Evolutionary conservation across 1,140 invertebrate species (phyloP).

Genomic region (Augochlora pura): DNA sequence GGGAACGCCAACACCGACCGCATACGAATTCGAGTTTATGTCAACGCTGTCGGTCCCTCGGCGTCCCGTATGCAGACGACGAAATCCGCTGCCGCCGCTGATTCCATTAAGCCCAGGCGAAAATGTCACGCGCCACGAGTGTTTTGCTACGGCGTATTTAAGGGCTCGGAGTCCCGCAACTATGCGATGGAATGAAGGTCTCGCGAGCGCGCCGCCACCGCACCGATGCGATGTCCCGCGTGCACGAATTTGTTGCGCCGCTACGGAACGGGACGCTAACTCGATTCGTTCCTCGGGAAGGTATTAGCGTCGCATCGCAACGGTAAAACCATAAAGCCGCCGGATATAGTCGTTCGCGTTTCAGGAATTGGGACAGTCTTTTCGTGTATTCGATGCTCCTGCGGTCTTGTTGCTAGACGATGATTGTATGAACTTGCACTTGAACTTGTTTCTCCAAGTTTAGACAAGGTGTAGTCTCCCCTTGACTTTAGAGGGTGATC

Average conservation of each 20-base stretch:
- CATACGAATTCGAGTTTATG: constrained; percentile 45
- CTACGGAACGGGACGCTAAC: not conserved
- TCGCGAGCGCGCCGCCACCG: no score
- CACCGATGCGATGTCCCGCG: not conserved
- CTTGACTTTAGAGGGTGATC: no score
- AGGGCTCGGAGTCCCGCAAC: not conserved
- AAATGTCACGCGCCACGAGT: not conserved
- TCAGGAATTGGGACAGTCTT: not conserved
- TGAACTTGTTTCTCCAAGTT: no score
- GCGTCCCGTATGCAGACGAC: not conserved
- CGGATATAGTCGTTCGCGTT: not conserved
- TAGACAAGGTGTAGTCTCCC: no score
- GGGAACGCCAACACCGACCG: not conserved
- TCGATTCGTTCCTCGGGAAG: not conserved
- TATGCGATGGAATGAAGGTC: no score
- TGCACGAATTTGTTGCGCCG: not conserved
- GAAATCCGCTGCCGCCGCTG: constrained; percentile 26
- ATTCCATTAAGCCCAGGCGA: constrained; percentile 30
- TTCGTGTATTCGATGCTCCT: not conserved
- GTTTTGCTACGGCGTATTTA: not conserved
- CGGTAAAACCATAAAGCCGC: not conserved
- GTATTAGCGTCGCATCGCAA: not conserved
- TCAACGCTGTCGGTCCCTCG: constrained; percentile 12
- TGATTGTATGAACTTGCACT: not conserved
- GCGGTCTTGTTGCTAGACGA: not conserved